Conservation (phyloP, 2,113 vertebrate species). For the Coreoperca whiteheadi region DNA sequence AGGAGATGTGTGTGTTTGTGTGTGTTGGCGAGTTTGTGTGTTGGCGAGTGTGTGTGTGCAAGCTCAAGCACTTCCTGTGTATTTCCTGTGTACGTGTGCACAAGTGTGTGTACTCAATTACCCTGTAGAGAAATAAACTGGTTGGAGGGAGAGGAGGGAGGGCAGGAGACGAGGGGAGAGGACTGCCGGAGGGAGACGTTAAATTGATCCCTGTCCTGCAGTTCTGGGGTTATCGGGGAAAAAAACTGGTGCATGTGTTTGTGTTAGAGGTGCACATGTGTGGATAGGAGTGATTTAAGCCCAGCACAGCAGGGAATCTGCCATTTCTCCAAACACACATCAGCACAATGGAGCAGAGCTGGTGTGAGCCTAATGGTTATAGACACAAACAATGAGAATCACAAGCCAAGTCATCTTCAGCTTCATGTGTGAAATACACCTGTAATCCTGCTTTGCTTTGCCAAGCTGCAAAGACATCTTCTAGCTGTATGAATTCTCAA, state of each 20-base stretch:
- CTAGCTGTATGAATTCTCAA: background rate
- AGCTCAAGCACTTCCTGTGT: conserved; percentile 40
- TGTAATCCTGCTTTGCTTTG: conserved; percentile 18
- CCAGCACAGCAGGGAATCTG: conserved; percentile 63
- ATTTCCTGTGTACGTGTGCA: conserved; percentile 68
- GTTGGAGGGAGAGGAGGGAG: conserved; percentile 32
- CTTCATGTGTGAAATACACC: conserved; percentile 15
- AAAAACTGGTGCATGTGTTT: conserved; percentile 57
- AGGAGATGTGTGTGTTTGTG: conserved; percentile 57
- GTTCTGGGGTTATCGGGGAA: conserved; percentile 68
- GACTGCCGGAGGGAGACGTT: conserved; percentile 60
- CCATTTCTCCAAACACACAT: conserved; percentile 70
- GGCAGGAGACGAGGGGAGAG: conserved; percentile 23
- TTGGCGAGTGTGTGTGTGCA: conserved; percentile 36
- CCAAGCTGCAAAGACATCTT: background rate
- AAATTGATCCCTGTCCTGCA: conserved; percentile 79
- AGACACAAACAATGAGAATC: conserved; percentile 72
- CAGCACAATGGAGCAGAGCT: conserved; percentile 57
- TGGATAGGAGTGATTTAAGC: conserved; percentile 61
- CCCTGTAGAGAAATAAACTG: conserved; percentile 69
- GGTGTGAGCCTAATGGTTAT: conserved; percentile 71
- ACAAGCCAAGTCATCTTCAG: conserved; percentile 30
- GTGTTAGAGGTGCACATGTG: conserved; percentile 65
- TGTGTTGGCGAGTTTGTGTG: background rate
- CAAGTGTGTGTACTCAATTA: conserved; percentile 77